Evolutionary conservation across 2,797 vertebrate genomes (phyloP).

Genomic region (Lacerta agilis): DNA sequence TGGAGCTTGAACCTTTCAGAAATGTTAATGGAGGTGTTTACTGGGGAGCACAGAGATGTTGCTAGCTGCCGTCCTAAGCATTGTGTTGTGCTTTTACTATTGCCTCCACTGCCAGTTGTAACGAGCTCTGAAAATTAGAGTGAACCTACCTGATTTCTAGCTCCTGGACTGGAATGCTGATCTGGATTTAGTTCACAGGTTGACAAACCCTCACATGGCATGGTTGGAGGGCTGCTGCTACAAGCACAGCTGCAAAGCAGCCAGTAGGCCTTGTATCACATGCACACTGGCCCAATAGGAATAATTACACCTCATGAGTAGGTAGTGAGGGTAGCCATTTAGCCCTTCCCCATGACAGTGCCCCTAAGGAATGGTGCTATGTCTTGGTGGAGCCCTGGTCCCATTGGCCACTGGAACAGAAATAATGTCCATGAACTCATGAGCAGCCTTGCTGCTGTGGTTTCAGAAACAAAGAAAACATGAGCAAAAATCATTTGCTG

Average conservation of each 20-base stretch:
- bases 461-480: background rate
- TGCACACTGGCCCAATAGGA: background rate
- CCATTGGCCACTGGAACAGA: too few species aligned
- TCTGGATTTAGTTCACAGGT: background rate
- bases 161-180: background rate
- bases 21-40: conserved; percentile 17
- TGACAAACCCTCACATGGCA: background rate
- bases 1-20: background rate
- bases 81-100: background rate
- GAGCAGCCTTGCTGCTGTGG: too few species aligned
- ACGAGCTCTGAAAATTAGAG: background rate
- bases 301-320: background rate
- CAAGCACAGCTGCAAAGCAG: background rate
- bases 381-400: too few species aligned
- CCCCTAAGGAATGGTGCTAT: too few species aligned
- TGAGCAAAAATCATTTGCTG: background rate
- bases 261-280: background rate
- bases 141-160: background rate
- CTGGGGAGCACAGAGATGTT: background rate
- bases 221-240: background rate
- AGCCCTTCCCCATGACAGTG: too few species aligned
- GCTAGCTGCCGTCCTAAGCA: background rate
- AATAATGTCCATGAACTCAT: too few species aligned
- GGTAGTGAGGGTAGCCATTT: background rate
- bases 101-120: background rate